Conservation (phyloP, 2,797 vertebrate genomes). For the Tokudaia tokunoshimensis region DNA sequence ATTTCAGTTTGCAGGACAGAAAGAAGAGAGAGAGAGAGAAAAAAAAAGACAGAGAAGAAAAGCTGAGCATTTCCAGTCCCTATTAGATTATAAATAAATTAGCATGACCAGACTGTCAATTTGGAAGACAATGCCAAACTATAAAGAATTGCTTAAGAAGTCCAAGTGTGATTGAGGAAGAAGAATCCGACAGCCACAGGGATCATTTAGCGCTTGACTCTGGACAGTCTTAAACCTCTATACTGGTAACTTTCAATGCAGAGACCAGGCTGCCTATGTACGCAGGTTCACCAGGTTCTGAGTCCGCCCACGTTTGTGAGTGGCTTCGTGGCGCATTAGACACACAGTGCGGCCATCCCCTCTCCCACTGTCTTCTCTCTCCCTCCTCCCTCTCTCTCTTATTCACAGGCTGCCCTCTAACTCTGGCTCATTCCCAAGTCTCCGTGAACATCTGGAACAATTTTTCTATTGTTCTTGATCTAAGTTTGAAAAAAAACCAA, state of each 20-base stretch:
- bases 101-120: conserved; percentile 73
- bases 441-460: conserved; percentile 78
- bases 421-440: conserved; percentile 76
- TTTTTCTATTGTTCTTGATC: conserved; percentile 79
- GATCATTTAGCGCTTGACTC: not conserved
- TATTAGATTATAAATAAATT: conserved; percentile 74
- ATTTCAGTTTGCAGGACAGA: conserved; percentile 37
- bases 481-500: conserved; percentile 68
- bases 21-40: no score
- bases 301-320: not conserved
- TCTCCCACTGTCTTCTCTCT: not conserved
- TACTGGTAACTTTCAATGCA: not conserved
- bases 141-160: conserved; percentile 35
- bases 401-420: not conserved
- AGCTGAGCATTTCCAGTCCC: conserved; percentile 2
- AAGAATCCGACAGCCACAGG: not conserved
- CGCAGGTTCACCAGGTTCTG: not conserved
- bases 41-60: not conserved
- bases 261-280: not conserved
- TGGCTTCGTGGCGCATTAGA: not conserved
- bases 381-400: not conserved
- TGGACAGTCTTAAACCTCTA: not conserved
- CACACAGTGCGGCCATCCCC: not conserved
- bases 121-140: conserved; percentile 64
- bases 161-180: not conserved